phyloP scores from a whole-genome alignment of 2,797 vertebrate species.

The Falco peregrinus region DNA sequence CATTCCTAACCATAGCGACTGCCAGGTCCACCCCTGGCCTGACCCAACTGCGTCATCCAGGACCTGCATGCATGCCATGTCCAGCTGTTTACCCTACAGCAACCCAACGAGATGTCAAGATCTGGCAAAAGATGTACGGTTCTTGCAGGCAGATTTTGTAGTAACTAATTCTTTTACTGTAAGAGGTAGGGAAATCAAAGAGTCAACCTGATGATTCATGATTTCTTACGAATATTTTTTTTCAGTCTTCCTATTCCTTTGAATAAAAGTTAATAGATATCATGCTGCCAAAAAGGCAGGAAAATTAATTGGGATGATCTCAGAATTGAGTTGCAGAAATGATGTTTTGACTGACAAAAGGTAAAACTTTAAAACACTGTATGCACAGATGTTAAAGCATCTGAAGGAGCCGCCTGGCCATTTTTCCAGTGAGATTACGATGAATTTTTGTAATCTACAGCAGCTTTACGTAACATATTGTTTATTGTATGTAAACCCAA shows the following conservation, averaged over 20 bases:
- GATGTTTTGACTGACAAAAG: neutral
- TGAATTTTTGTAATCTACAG: neutral
- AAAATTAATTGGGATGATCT: neutral
- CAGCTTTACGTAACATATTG: neutral
- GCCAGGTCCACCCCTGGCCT: neutral
- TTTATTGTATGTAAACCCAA: neutral
- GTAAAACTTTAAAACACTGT: neutral
- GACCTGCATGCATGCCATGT: neutral
- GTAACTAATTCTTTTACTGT: neutral
- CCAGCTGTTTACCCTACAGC: neutral
- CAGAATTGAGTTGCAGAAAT: neutral
- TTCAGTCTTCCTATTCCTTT: neutral
- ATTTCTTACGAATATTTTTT: neutral
- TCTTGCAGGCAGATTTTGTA: neutral
- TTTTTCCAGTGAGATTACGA: neutral
- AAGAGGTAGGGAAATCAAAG: neutral
- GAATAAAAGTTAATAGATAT: neutral
- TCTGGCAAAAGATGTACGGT: neutral
- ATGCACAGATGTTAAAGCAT: neutral
- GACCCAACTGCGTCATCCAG: fast-evolving
- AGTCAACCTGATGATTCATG: neutral
- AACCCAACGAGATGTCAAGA: neutral
- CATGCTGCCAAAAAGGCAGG: neutral
- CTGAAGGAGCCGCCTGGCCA: neutral
- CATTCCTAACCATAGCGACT: neutral